A percentile compares a stretch with the other conserved stretches of the same genome.
These are phyloP conservation scores for Metopolophium dirhodum DNA, from an alignment of 1,140 invertebrate species.

Conservation along the genomic window DNA sequence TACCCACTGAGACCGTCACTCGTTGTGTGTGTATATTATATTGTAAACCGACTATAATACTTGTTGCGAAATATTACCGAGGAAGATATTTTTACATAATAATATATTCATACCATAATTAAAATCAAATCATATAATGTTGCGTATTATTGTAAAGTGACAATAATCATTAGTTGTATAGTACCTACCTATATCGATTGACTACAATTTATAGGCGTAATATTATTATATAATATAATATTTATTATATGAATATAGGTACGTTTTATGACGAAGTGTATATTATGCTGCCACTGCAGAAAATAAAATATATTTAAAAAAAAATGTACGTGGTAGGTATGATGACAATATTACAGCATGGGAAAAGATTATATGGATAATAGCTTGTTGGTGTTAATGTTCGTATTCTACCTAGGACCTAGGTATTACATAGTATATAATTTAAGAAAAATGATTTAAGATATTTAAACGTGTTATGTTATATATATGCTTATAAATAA, in stretches of 20 bases:
- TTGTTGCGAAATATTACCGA: background rate
- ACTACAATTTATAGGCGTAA: too few species aligned
- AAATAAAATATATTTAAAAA: background rate
- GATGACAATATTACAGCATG: background rate
- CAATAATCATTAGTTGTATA: background rate
- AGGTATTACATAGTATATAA: background rate
- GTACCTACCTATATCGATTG: background rate
- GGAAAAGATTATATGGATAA: background rate
- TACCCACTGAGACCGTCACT: background rate
- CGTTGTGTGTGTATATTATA: background rate
- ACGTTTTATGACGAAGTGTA: background rate
- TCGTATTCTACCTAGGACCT: background rate
- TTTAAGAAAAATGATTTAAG: background rate
- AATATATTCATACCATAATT: background rate
- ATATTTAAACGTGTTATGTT: background rate
- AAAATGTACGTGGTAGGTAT: background rate
- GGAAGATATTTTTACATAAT: background rate
- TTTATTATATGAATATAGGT: background rate
- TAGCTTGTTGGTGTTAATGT: background rate
- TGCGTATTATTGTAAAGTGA: background rate
- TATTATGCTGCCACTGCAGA: background rate
- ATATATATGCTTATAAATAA: background rate
- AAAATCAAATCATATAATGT: background rate
- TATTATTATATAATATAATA: background rate
- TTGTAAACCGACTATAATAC: background rate